Percentiles rank a stretch among this genome's conserved stretches.
These are phyloP conservation scores for Himalopsyche kuldschensis DNA, from an alignment of 2,888 invertebrate genomes.

Conservation along the genomic window DNA sequence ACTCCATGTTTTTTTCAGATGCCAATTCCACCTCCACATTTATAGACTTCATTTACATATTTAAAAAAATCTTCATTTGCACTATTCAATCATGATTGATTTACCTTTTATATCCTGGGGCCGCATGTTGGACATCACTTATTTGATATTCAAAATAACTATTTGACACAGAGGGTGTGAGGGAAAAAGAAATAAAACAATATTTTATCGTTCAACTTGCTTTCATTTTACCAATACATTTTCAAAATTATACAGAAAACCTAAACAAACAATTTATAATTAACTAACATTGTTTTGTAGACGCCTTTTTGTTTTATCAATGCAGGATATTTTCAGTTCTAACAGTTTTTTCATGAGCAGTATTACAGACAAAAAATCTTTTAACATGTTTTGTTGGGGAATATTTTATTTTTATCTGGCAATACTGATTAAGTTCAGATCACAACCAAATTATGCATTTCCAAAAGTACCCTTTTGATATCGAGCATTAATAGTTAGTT, in stretches of 20 bases:
- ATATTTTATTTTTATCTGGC: neutral
- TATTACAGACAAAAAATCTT: neutral
- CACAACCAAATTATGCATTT: too few species aligned
- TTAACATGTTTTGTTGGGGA: neutral
- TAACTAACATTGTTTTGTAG: neutral
- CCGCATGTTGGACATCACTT: too few species aligned
- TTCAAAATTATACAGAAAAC: conserved; percentile 10
- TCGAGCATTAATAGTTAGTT: too few species aligned
- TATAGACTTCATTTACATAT: too few species aligned
- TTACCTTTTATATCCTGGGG: too few species aligned
- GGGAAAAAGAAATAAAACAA: neutral
- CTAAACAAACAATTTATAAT: neutral
- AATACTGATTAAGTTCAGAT: too few species aligned
- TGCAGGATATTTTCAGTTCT: neutral
- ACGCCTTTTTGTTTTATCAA: neutral
- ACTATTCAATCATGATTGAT: too few species aligned
- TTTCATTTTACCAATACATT: conserved; percentile 10
- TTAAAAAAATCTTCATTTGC: too few species aligned
- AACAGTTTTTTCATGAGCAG: neutral
- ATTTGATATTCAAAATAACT: neutral
- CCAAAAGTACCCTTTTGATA: too few species aligned
- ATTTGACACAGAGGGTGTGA: conserved; percentile 46
- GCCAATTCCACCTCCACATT: too few species aligned
- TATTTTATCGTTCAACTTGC: neutral
- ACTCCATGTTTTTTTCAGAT: too few species aligned